Evolutionary conservation across 2,797 vertebrate species (phyloP), one percentile per base, ranked within the genome.

Genomic region (Alfaro cultratus): DNA sequence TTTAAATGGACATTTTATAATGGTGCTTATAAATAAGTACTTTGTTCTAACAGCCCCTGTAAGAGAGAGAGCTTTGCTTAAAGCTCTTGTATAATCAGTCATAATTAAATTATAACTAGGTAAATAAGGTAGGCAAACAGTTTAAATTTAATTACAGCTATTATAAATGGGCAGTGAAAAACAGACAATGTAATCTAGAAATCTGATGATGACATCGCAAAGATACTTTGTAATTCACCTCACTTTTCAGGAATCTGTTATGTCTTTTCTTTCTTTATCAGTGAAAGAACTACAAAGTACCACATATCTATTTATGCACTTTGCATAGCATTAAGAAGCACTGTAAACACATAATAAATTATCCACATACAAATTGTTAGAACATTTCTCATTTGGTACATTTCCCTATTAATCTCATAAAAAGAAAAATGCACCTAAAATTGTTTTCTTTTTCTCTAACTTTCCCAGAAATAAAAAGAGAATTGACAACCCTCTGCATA

Each of bases 201-300:
- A 41, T 23, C 5, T 39, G 64, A 64, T 16, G 31, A 64, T 21
- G 60, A 36, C 31, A 36, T 10, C 6, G 10, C 34, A 67, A 21
- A 67, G 18, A 23, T 67, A 21, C 16, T 34, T 34, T 16, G 60
- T 34, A 16, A 64, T 64, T 64, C 8, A 16, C 53, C 10, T 36
- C 60, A 36, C 5, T 64, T 36, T 31, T 64, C 60, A 64, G 7
- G 60, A 36, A 64, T 67, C 9, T 67, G 15, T 62, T 62, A 39
- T 10, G 39, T 9, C 36, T 64, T 41, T 43, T 41, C 23, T 68
- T 68, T 68, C 4, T 53, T 53, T 26, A 43, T 45, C 49, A 82
- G 68, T 77, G 18, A 74, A 41, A 70, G 49, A 70, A 47, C 26
- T 55, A 51, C 31, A 60, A 45, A 34, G 79, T 34, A 75, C 55